phyloP scores from a whole-genome alignment of 2,113 vertebrate genomes.

The Thomomys bottae region DNA sequence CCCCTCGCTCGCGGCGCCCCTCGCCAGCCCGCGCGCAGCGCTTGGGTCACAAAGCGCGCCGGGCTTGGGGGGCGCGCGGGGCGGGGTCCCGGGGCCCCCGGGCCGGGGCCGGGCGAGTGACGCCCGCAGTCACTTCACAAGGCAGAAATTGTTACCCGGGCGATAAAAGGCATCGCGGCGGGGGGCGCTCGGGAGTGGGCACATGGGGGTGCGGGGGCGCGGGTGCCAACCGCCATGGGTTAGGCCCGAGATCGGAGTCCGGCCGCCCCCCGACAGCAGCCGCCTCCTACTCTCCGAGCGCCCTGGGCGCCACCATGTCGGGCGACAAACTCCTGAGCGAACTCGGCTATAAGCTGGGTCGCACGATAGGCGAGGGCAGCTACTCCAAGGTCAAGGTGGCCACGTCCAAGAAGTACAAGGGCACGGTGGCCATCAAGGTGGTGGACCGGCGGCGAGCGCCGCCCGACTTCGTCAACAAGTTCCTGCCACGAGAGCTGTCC shows the following conservation, averaged over 20 bases:
- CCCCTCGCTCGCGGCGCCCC: too few species aligned
- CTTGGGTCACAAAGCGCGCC: constrained; percentile 71
- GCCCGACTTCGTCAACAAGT: constrained; percentile 83
- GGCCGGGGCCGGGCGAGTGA: constrained; percentile 51
- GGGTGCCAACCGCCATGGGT: constrained; percentile 58
- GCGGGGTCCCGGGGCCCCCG: neutral
- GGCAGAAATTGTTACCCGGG: constrained; percentile 81
- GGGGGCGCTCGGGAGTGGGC: constrained; percentile 39
- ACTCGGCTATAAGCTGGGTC: constrained; percentile 77
- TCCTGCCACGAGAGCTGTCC: constrained; percentile 87
- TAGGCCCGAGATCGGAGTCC: constrained; percentile 62
- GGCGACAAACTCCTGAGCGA: constrained; percentile 73
- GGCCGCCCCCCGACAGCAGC: constrained; percentile 60
- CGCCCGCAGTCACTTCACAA: constrained; percentile 80
- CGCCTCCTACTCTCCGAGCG: constrained; percentile 66
- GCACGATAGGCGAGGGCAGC: constrained; percentile 72
- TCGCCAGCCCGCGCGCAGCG: neutral
- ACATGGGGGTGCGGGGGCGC: constrained; percentile 64
- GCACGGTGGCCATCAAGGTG: constrained; percentile 81
- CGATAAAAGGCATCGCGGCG: constrained; percentile 60
- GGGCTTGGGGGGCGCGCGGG: neutral
- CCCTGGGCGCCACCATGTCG: constrained; percentile 70
- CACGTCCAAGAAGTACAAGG: constrained; percentile 85
- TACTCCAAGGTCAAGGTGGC: constrained; percentile 83
- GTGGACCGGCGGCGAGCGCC: constrained; percentile 82